These are phyloP conservation scores for Ctenodactylus gundi DNA, from an alignment of 2,113 vertebrate species.

Conservation along the genomic window DNA sequence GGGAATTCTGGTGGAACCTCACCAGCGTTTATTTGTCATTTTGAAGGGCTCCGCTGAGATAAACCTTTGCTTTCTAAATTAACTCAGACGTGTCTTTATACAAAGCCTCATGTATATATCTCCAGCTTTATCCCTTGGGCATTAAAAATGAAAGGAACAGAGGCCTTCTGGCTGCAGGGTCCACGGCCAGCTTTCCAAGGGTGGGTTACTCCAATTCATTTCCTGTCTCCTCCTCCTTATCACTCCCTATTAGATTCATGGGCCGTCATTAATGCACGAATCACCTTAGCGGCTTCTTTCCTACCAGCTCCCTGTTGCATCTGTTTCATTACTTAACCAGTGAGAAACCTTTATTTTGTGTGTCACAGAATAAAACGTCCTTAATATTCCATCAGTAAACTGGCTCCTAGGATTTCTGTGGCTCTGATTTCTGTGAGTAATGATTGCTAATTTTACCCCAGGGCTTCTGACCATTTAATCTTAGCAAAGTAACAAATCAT, in stretches of 20 bases:
- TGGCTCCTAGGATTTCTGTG: not conserved
- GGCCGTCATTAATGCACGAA: not conserved
- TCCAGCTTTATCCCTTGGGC: not conserved
- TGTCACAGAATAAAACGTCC: not conserved
- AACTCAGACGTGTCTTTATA: not conserved
- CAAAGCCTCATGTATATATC: not conserved
- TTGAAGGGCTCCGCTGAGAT: not conserved
- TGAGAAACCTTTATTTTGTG: not conserved
- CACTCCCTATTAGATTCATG: not conserved
- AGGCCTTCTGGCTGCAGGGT: not conserved
- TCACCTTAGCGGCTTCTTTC: not conserved
- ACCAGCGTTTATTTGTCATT: not conserved
- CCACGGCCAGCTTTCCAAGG: not conserved
- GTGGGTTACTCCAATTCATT: not conserved
- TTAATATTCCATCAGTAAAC: not conserved
- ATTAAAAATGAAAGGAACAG: not conserved
- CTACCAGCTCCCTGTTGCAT: not conserved
- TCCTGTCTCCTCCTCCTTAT: not conserved
- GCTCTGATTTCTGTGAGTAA: not conserved
- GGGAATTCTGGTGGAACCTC: not conserved
- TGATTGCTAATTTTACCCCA: not conserved
- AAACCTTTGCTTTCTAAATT: not conserved
- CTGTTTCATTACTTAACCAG: not conserved
- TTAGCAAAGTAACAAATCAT: not conserved
- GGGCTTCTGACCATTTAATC: not conserved